Percentiles rank a stretch among this genome's conserved stretches.
Evolutionary conservation across 2,888 invertebrate genomes (phyloP).

Genomic region (Ornithoptera alexandrae): DNA sequence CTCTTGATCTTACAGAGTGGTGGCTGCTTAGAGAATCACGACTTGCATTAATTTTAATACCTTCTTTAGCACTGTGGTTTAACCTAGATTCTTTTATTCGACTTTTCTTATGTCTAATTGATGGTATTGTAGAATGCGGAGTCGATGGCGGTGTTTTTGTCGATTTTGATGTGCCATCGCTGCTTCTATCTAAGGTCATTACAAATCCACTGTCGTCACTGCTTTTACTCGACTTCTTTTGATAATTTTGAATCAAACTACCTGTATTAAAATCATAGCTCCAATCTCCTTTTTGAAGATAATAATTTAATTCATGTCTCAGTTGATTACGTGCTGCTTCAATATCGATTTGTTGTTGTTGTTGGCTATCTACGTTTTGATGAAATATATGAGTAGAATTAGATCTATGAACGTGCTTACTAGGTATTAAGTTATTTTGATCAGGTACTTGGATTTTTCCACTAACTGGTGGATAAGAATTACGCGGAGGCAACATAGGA

Average conservation of each 20-base stretch:
- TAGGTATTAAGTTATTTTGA: conserved; percentile 72
- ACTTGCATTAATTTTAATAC: conserved; percentile 68
- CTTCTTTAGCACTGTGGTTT: conserved; percentile 57
- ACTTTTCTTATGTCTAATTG: conserved; percentile 72
- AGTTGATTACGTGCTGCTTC: conserved; percentile 73
- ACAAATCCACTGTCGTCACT: conserved; percentile 77
- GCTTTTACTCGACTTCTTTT: conserved; percentile 75
- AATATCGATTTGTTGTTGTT: conserved; percentile 55
- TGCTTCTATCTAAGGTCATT: conserved; percentile 75
- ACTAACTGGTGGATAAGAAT: conserved; percentile 82
- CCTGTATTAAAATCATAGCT: conserved; percentile 75
- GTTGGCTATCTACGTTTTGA: conserved; percentile 64
- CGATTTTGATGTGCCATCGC: conserved; percentile 74
- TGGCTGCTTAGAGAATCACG: conserved; percentile 76
- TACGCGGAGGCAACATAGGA: conserved; percentile 81
- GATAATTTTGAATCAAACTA: conserved; percentile 74
- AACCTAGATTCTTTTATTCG: conserved; percentile 73
- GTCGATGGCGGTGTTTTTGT: conserved; percentile 75
- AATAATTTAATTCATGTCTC: conserved; percentile 72
- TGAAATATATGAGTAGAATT: conserved; percentile 81
- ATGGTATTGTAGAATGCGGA: conserved; percentile 72
- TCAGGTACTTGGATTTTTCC: conserved; percentile 78
- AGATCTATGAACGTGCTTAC: conserved; percentile 81
- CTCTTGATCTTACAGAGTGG: conserved; percentile 73
- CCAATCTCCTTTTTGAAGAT: conserved; percentile 76